Evolutionary conservation across 1,140 invertebrate species (phyloP).

Genomic region (Mizuhopecten yessoensis): DNA sequence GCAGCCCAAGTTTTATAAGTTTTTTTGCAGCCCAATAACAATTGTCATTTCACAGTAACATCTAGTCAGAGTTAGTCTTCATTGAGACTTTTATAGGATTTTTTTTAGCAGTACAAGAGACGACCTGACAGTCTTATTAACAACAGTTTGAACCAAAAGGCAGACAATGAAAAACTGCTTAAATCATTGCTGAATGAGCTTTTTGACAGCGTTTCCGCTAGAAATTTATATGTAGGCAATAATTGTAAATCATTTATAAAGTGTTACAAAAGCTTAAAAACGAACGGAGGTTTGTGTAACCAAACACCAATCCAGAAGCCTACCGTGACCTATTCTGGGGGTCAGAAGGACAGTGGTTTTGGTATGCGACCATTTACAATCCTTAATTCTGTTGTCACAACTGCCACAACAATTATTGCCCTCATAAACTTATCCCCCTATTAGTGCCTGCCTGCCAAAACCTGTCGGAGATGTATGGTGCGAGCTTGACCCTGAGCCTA

Average conservation of each 20-base stretch:
- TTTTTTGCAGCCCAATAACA: not conserved
- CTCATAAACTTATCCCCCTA: not conserved
- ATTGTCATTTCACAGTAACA: not conserved
- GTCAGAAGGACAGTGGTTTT: slow-evolving; percentile 2
- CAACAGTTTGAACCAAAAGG: not conserved
- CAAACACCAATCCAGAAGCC: not conserved
- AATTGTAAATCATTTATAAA: not conserved
- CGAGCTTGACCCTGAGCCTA: not conserved
- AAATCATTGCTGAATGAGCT: not conserved
- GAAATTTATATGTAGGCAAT: not conserved
- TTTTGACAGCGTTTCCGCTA: slow-evolving; percentile 6
- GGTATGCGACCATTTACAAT: slow-evolving; percentile 5
- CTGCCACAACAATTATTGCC: slow-evolving; percentile 6
- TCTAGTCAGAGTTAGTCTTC: no score
- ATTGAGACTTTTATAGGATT: not conserved
- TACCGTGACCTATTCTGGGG: not conserved
- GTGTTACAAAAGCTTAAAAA: not conserved
- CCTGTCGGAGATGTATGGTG: not conserved
- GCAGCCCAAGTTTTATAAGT: no score
- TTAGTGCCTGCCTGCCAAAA: slow-evolving; percentile 18
- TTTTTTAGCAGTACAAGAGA: not conserved
- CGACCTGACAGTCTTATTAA: not conserved
- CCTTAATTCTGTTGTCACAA: slow-evolving; percentile 6
- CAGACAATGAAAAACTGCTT: not conserved
- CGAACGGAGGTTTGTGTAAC: no score